Evolutionary conservation across 1,140 invertebrate species (phyloP).

Genomic region (Drosophila trapezifrons): DNA sequence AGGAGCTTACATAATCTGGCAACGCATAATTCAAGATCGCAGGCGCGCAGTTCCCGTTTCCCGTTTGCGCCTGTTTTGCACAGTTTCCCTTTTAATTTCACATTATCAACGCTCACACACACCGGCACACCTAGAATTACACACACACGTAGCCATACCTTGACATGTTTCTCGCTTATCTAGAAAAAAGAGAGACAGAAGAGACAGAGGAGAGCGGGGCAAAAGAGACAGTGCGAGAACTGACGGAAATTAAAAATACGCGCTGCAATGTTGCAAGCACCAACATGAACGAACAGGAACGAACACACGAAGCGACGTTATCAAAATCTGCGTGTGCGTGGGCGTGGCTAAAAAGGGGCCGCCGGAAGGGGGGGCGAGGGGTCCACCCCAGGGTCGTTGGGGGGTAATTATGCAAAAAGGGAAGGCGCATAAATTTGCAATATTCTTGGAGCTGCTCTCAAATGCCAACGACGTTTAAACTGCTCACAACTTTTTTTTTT

Average conservation of each 20-base stretch:
- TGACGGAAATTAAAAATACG: constrained; percentile 83
- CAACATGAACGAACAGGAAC: constrained; percentile 35
- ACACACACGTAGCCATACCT: constrained; percentile 49
- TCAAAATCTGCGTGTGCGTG: constrained; percentile 78
- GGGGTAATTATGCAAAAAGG: constrained; percentile 82
- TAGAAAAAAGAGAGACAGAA: constrained; percentile 39
- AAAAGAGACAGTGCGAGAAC: constrained; percentile 44
- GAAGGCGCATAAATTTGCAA: constrained; percentile 82
- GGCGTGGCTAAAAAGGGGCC: constrained; percentile 22
- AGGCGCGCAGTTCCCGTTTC: constrained; percentile 74
- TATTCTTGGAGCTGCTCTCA: constrained; percentile 74
- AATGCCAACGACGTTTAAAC: constrained; percentile 81
- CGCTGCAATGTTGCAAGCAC: constrained; percentile 81
- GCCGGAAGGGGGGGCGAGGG: not conserved
- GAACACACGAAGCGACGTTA: constrained; percentile 69
- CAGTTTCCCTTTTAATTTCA: constrained; percentile 82
- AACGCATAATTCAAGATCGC: constrained; percentile 82
- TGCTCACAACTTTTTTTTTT: constrained; percentile 72
- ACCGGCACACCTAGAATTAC: constrained; percentile 33
- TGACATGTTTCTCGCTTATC: constrained; percentile 79
- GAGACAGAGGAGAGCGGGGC: constrained; percentile 18
- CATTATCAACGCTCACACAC: constrained; percentile 72
- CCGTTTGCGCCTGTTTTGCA: constrained; percentile 73
- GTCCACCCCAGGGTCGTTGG: constrained; percentile 53
- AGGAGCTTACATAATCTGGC: constrained; percentile 46